Base-by-base conservation (phyloP, 2,113 vertebrate species). In the Colinus virginianus region DNA sequence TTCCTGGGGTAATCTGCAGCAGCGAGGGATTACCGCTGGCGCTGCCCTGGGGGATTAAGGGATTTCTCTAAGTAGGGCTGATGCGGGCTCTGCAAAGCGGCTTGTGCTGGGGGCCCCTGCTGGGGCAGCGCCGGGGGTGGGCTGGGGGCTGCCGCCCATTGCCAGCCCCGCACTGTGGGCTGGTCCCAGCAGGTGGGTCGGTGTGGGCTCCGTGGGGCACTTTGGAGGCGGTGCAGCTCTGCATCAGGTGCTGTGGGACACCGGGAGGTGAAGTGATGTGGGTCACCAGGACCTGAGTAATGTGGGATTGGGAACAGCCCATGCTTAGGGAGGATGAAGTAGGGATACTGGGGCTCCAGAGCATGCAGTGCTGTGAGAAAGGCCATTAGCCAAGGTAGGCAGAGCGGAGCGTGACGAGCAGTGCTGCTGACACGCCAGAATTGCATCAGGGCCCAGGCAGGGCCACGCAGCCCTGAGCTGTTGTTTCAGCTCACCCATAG, bases 1-100 rank as follows among this genome's bases (percentile, higher is more conserved):
- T 86, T 53, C 53, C 58, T 3, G 1, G 48, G 32, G 43, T 95
- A 92, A 95, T 92, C 88, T 17, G 0, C 74, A 53, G 78, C 79
- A 55, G 79, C 62, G 0, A 45, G 78, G 70, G 94, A 95, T 96
- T 97, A 96, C 62, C 0, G 30, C 70, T 42, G 6, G 0, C 74
- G 61, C 62, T n/a, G 75, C 64, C 46, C 67, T 17, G 7, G 14
- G 45, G 79, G 92, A 96, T 96, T 96, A 96, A 95, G 91, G 82
- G 96, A 95, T 97, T 96, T 96, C 87, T 93, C 55, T 86, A 96
- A 90, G 87, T 3, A 0, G 84, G 67, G 76, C 34, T 90, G 88
- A 87, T 64, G 96, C 66, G 78, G 86, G 56, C 56, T 85, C 55
- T 2, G 13, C 78, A 95, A 94, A 90, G 94, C 62, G 0, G 93